Evolutionary conservation across 1,140 invertebrate species (phyloP), one percentile per base, ranked within the genome.

Genomic region (Laodelphax striatellus): DNA sequence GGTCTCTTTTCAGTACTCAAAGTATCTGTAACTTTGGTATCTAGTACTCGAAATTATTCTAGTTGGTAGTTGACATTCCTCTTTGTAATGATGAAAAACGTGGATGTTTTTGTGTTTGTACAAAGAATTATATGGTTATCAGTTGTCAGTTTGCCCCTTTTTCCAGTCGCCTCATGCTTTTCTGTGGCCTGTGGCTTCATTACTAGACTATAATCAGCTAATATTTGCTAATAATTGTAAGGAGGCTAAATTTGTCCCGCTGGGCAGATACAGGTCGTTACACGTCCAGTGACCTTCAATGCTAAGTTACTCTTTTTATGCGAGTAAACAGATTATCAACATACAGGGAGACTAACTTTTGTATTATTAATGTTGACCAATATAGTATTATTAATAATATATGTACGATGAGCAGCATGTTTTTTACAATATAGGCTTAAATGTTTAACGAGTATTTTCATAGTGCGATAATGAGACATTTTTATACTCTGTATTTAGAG

Each of bases 61-160:
- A 38, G 34, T 38, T 38, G 34, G 34, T 38, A 38, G 34, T 38
- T 11, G 34, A 11, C 11, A 38, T 38, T 38, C 34, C 34, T 38
- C 34, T 38, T 38, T 38, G 10, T 38, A 38, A 38, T 38, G 8
- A 31, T 31, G 28, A 31, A 9, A 31, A 31, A 31, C 4, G 28
- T 31, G 24, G 24, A 28, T 38, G 34, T 38, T 1, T 38, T 28
- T 50, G 21, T 13, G 16, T 50, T 50, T 50, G 46, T 50, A 50
- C 46, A 50, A 50, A 50, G 46, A 50, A 50, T 50, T 50, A 50
- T 50, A 50, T 50, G 16, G 46, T 50, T 50, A 50, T 50, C 46
- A 17, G 21, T 50, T 50, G 16, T 50, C 46, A 17, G 21, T 19
- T 50, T 11, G 34, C 11, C 34, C 34, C 34, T 28, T 28, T 28